Conservation (phyloP, 2,797 vertebrate species). For the Danionella dracula region DNA sequence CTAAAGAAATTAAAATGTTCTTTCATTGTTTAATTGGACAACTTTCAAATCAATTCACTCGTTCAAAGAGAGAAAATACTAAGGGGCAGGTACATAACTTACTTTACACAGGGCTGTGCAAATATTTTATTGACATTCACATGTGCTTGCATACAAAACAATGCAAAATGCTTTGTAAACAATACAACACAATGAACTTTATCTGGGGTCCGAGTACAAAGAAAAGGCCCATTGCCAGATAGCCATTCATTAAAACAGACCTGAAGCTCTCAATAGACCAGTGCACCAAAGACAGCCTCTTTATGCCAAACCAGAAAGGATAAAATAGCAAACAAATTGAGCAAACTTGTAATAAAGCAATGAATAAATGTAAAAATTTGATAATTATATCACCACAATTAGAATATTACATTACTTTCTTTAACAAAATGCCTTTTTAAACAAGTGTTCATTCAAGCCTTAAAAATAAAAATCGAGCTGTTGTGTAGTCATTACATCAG, state of each 20-base stretch:
- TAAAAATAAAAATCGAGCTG: not conserved
- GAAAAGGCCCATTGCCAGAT: conserved; percentile 64
- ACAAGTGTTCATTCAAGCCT: too few species aligned
- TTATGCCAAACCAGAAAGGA: conserved; percentile 52
- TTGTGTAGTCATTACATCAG: conserved; percentile 8
- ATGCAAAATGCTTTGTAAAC: conserved; percentile 63
- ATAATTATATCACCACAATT: too few species aligned
- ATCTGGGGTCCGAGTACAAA: conserved; percentile 63
- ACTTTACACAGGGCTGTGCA: not conserved
- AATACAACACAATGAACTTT: conserved; percentile 64
- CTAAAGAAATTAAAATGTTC: too few species aligned
- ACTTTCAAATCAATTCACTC: too few species aligned
- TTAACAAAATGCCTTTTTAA: too few species aligned
- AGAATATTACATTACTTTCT: too few species aligned
- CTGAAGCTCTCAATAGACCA: conserved; percentile 50
- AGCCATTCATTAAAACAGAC: conserved; percentile 56
- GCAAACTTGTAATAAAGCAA: too few species aligned
- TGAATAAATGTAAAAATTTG: too few species aligned
- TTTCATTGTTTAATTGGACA: too few species aligned
- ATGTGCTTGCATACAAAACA: conserved; percentile 47
- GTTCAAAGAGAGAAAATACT: too few species aligned
- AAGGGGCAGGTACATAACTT: not conserved
- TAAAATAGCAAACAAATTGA: conserved; percentile 34
- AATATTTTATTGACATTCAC: conserved; percentile 7
- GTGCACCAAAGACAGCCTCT: conserved; percentile 47